phyloP scores from a whole-genome alignment of 1,140 invertebrate species.

The Pinna nobilis region DNA sequence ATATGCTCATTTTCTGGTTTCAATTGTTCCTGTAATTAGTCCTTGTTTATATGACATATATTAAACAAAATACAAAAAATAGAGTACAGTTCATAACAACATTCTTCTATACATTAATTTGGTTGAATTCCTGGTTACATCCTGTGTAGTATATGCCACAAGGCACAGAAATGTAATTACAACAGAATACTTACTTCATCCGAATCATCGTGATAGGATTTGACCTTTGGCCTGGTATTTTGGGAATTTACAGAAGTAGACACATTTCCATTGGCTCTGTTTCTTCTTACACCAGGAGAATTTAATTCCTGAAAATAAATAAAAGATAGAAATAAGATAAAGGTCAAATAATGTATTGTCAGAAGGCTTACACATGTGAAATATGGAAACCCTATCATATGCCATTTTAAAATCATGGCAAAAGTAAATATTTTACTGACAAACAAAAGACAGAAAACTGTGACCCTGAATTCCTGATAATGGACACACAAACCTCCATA shows the following conservation, averaged over 20 bases:
- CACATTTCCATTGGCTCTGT: conserved; percentile 4
- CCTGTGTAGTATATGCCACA: too few species aligned
- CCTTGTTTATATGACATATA: too few species aligned
- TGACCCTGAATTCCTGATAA: neutral
- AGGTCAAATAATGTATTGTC: neutral
- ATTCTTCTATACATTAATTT: too few species aligned
- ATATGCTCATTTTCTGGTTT: too few species aligned
- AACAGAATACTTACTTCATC: conserved; percentile 65
- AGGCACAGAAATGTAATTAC: too few species aligned
- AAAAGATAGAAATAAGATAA: neutral
- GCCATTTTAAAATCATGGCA: neutral
- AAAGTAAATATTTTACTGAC: neutral
- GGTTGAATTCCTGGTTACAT: too few species aligned
- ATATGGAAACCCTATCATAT: neutral
- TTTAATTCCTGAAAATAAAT: conserved; percentile 35
- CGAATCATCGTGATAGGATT: conserved; percentile 65
- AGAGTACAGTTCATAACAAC: too few species aligned
- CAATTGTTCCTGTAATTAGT: too few species aligned
- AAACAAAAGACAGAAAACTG: neutral
- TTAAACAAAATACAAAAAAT: too few species aligned
- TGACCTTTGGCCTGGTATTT: conserved; percentile 9
- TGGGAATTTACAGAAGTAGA: neutral
- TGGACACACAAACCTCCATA: neutral
- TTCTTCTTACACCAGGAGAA: conserved; percentile 36
- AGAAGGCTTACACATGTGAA: neutral